Base-by-base conservation (phyloP, 2,113 vertebrate genomes). In the Serinus canaria region DNA sequence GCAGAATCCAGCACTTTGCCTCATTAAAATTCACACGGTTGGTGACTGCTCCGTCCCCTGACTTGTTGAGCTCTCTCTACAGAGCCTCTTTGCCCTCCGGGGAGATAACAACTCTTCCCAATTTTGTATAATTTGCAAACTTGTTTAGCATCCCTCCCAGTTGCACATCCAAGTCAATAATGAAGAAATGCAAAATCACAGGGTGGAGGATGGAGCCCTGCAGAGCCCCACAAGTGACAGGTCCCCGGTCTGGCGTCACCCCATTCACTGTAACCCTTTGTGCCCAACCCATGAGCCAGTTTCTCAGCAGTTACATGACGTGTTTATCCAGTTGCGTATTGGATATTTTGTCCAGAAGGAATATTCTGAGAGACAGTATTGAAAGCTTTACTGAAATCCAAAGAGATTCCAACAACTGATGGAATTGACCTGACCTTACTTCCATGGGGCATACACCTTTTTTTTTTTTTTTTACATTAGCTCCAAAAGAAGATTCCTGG, bases 231-330 rank as follows among this genome's bases (percentile, higher is more conserved):
- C 14, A 13, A 50, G 43, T 9, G 15, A 88, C 59, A 58, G 44
- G 18, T 33, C 15, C 10, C 43, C 37, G 33, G 31, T 50, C 7
- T 74, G 37, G 44, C 24, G 15, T 28, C 15, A 50, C 18, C 17
- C 44, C 24, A 24, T 23, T 50, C 17, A 43, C 50, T 41, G 8
- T 5, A 47, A 63, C 24, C 18, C 25, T 44, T 37, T 28, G 33
- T 11, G 27, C 22, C 20, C 1, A 2, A 37, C 9, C 22, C 0
- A 0, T 30, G 19, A 74, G 12, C 18, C 23, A 24, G 3, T 2
- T 37, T 39, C 44, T 79, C 35, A 50, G 2, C 2, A 18, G 44
- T 4, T 7, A 35, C 17, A 39, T 17, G 33, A 39, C 16, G 12
- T 33, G 8, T 39, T 74, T 52, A n/a, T 39, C 28, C 44, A 59